A percentile compares a stretch with the other conserved stretches of the same genome.
These are phyloP conservation scores for Caenorhabditis doughertyi DNA, from an alignment of 2,888 invertebrate species.

Conservation along the genomic window DNA sequence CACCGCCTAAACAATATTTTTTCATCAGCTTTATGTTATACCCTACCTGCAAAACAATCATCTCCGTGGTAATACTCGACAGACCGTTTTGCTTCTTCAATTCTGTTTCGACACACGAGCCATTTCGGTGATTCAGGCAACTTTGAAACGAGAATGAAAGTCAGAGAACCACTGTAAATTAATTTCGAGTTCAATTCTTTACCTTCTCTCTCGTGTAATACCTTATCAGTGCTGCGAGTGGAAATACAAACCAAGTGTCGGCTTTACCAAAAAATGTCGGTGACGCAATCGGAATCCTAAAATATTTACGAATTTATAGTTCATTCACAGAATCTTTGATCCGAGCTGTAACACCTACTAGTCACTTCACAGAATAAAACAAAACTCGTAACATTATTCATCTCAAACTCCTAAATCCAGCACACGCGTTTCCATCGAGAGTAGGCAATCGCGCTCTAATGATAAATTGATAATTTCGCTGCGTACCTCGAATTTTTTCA, in stretches of 20 bases:
- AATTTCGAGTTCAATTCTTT: too few relatives aligned
- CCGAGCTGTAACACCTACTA: too few relatives aligned
- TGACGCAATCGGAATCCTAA: constrained; percentile 34
- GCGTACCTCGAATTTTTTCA: too few relatives aligned
- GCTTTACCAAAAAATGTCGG: constrained; percentile 17
- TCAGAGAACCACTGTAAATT: constrained; percentile 45
- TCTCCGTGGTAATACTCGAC: constrained; percentile 21
- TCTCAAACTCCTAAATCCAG: too few relatives aligned
- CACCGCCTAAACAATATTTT: not conserved
- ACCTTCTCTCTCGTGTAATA: not conserved
- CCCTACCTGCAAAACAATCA: constrained; percentile 32
- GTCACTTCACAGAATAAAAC: too few relatives aligned
- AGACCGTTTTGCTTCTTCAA: constrained; percentile 6
- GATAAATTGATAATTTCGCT: too few relatives aligned
- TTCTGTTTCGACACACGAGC: constrained; percentile 8
- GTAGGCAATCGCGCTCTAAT: too few relatives aligned
- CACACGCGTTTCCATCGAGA: too few relatives aligned
- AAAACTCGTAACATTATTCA: too few relatives aligned
- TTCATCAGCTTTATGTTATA: not conserved
- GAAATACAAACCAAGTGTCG: constrained; percentile 44
- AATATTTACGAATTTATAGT: too few relatives aligned
- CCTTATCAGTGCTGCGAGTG: constrained; percentile 15
- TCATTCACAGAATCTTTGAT: too few relatives aligned
- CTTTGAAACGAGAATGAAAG: constrained; percentile 14
- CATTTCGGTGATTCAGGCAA: constrained; percentile 62